Conservation (phyloP, 2,888 invertebrate genomes). For the Willowsia nigromaculata region DNA sequence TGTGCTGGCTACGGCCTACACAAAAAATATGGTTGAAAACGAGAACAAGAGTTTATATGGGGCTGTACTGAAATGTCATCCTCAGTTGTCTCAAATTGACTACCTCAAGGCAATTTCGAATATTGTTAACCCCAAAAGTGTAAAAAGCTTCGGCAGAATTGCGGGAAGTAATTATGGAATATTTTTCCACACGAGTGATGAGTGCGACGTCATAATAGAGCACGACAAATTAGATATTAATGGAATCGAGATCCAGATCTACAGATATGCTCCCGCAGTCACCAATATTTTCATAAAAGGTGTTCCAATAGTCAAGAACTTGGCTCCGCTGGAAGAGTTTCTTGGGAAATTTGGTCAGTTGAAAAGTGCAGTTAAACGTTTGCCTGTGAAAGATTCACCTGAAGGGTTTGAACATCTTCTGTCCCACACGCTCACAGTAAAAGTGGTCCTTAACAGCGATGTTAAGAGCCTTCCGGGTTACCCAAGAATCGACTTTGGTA, state of each 20-base stretch:
- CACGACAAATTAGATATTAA: not conserved
- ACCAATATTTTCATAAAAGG: slow-evolving; percentile 37
- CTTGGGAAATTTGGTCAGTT: not conserved
- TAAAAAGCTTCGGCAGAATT: not conserved
- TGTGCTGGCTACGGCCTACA: too few relatives aligned
- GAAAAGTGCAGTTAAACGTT: not conserved
- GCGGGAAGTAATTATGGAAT: not conserved
- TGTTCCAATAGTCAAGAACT: not conserved
- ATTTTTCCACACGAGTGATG: not conserved
- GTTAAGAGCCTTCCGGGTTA: not conserved
- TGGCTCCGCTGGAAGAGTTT: not conserved
- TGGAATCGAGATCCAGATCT: not conserved
- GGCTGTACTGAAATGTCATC: not conserved
- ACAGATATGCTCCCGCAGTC: not conserved
- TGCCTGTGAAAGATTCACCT: slow-evolving; percentile 31
- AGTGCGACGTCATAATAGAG: not conserved
- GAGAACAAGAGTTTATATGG: too few relatives aligned
- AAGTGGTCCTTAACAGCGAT: not conserved
- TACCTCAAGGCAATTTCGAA: not conserved
- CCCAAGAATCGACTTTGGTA: slow-evolving; percentile 37
- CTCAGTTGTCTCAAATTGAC: not conserved
- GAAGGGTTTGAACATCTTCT: slow-evolving; percentile 1
- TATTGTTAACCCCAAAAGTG: not conserved
- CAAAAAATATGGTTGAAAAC: too few relatives aligned
- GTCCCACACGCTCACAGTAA: not conserved